Base-by-base conservation (phyloP, 2,797 vertebrate genomes). In the Acomys russatus region DNA sequence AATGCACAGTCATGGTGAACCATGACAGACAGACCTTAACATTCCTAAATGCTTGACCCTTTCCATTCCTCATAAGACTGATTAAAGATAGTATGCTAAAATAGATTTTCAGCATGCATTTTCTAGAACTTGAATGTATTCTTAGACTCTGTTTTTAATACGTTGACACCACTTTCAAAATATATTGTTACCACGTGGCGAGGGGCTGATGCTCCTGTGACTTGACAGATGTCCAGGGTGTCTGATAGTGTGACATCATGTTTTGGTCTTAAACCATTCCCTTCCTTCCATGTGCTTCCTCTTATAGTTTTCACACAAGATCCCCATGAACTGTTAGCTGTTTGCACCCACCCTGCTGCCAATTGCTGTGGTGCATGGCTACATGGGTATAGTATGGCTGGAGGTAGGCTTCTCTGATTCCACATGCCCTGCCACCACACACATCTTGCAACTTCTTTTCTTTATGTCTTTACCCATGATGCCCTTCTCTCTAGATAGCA, bases 21-120 rank as follows among this genome's bases (percentile, higher is more conserved):
- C 3, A 51, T 7, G 5, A 4, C 12, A 83, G 49, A 78, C 51
- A 83, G 51, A 74, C 51, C 74, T 90, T 71, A n/a, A 88, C 88
- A 61, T 64, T 78, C 74, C 35, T 73, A 15, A 25, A 38, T 61
- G 33, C 9, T 92, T 51, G 25, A 63, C 51, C 17, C 84, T n/a
- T 74, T 88, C 51, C 17, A 11, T 71, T 74, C 38, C 95, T 95
- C n/a, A 90, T 68, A 82, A 76, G 38, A 70, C 91, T 92, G 76
- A 23, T 79, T 61, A 88, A 97, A 51, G 35, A 79, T 87, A 28
- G 6, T 33, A 5, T 9, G 4, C 35, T 82, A 80, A 93, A 88
- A 82, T 66, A 93, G 23, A 77, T 54, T 44, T 77, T 63, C 28
- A 68, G 61, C 56, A 38, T 76, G 28, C 12, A 68, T 89, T 92